These are phyloP conservation scores for Cantharis rustica DNA, from an alignment of 2,888 invertebrate species.

Conservation along the genomic window DNA sequence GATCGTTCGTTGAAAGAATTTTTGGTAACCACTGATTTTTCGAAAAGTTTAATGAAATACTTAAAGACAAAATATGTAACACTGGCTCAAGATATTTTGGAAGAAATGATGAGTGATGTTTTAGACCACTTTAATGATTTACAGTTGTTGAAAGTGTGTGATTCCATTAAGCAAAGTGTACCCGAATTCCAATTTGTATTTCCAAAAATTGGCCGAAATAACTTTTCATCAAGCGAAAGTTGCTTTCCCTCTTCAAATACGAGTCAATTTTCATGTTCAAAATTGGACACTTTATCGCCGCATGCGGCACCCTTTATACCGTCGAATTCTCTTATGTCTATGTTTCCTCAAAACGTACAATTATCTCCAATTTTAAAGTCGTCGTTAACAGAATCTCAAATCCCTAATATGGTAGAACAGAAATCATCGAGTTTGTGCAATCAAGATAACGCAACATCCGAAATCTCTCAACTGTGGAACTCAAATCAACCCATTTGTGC, in stretches of 20 bases:
- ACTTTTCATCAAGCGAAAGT: background rate
- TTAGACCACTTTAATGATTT: background rate
- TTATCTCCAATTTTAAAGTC: background rate
- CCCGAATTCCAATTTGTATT: background rate
- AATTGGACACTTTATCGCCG: background rate
- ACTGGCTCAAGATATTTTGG: background rate
- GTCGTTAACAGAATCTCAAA: background rate
- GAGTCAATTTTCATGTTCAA: background rate
- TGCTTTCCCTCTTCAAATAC: background rate
- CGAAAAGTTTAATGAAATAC: background rate
- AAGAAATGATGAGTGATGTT: background rate
- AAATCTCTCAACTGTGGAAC: background rate
- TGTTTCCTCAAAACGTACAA: background rate
- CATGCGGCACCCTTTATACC: background rate
- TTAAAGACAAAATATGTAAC: background rate
- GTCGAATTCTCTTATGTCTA: rapidly evolving
- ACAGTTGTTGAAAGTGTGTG: background rate
- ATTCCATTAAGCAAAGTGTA: background rate
- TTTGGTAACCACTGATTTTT: background rate
- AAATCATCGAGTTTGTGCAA: too few species aligned
- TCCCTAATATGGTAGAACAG: background rate
- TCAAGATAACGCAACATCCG: background rate
- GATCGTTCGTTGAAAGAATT: background rate
- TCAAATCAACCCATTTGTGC: too few species aligned
- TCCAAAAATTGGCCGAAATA: background rate